Base-by-base conservation (phyloP, 1,140 invertebrate genomes). In the Plodia interpunctella region DNA sequence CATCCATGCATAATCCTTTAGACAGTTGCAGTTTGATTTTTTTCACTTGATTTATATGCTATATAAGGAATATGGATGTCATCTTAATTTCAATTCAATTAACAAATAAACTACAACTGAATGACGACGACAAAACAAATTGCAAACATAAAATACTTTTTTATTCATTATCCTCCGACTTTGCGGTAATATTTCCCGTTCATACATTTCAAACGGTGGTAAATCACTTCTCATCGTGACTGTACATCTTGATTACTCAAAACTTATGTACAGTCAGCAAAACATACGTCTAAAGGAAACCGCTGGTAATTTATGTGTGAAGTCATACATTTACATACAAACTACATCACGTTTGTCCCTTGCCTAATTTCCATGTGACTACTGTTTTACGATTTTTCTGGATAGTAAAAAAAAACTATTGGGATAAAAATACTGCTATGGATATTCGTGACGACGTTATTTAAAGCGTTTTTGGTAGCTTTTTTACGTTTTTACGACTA, bases 291-390 rank as follows among this genome's bases (percentile, higher is more conserved):
- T 20, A 62, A 70, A 63, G 55, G 20, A 30, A 8, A 55, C 68
- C 68, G 65, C 61, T n/a, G 20, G 18, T 63, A 67, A 71, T 67
- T 57, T 71, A 71, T 71, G 68, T 71, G 68, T 44, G 68, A 70
- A 65, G 55, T 30, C 49, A 50, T 20, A 49, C 57, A 71, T 71
- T 71, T 61, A 55, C 65, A 71, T 71, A 60, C 64, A 68, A 71
- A 71, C 59, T 53, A 65, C 62, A 62, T 62, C 17, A 52, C 49
- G 10, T 52, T 28, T 53, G 51, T 18, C 57, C 18, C 25, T 59
- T 59, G 49, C 54, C 52, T 60, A 65, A 67, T 71, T 66, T 66
- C 62, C 62, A 62, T 62, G 62, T 60, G 59, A 65, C 68, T 71
- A 65, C 65, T 65, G 68, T 70, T 62, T 70, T 63, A 59, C 57